Percentiles rank a stretch among this genome's conserved stretches.
These are phyloP conservation scores for Magallana ariakensis DNA, from an alignment of 1,140 invertebrate genomes.

Conservation along the genomic window DNA sequence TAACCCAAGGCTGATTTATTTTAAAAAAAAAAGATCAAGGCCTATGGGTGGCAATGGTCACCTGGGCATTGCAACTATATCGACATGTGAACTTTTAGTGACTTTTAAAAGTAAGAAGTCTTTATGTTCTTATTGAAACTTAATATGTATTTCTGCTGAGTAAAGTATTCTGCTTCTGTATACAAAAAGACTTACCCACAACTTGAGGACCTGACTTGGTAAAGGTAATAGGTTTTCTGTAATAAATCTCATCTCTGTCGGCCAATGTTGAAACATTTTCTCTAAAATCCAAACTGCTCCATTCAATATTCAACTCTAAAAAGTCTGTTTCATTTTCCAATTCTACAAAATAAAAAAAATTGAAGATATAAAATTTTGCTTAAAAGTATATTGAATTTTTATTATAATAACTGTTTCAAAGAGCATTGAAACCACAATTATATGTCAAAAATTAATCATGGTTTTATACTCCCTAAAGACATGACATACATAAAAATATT, in stretches of 20 bases:
- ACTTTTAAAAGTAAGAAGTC: too few species aligned
- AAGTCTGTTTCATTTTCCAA: not conserved
- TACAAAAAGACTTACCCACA: too few species aligned
- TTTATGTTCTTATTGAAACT: too few species aligned
- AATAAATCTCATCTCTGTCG: not conserved
- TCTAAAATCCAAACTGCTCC: not conserved
- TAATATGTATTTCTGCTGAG: too few species aligned
- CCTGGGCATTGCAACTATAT: not conserved
- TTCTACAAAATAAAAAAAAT: not conserved
- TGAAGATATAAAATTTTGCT: not conserved
- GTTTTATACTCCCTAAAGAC: not conserved
- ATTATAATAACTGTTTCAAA: not conserved
- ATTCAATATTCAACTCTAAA: not conserved
- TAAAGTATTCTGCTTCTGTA: too few species aligned
- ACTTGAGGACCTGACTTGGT: not conserved
- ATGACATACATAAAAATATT: not conserved
- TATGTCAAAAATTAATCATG: not conserved
- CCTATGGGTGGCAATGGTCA: not conserved
- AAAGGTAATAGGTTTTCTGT: not conserved
- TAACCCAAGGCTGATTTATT: not conserved
- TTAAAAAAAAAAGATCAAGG: not conserved
- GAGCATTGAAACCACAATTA: not conserved
- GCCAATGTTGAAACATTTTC: not conserved
- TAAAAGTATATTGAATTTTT: not conserved
- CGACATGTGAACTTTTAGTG: not conserved